phyloP scores from a whole-genome alignment of 2,888 invertebrate genomes.

The Melanostoma mellinum region DNA sequence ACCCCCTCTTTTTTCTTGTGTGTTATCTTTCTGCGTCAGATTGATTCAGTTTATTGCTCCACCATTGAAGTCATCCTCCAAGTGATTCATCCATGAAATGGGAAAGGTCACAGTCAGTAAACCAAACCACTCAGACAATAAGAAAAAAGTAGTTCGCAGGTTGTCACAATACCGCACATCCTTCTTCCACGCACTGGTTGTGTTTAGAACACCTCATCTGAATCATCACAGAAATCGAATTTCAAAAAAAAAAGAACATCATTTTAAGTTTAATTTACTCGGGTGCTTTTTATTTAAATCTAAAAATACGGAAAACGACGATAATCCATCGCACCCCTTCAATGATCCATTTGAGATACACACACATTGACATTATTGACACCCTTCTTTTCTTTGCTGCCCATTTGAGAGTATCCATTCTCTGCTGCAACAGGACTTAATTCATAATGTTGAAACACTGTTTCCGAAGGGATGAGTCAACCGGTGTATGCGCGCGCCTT shows the following conservation, averaged over 20 bases:
- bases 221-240: no score
- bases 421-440: background rate
- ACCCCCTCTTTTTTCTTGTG: slow-evolving; percentile 31
- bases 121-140: background rate
- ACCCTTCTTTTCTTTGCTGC: background rate
- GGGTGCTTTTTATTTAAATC: slow-evolving; percentile 6
- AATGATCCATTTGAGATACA: background rate
- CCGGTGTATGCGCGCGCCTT: slow-evolving; percentile 46
- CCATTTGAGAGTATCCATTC: background rate
- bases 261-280: background rate
- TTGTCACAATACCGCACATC: no score
- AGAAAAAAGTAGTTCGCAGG: no score
- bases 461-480: background rate
- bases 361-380: background rate
- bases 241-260: no score
- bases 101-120: slow-evolving; percentile 7
- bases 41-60: background rate
- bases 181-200: no score
- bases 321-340: no score
- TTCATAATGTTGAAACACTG: background rate
- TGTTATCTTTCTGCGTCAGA: slow-evolving; percentile 4
- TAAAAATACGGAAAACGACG: slow-evolving; percentile 45
- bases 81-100: background rate
- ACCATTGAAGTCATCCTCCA: background rate
- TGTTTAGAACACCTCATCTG: no score